Conservation (phyloP, 1,140 invertebrate genomes). For the Ericerus pela region DNA sequence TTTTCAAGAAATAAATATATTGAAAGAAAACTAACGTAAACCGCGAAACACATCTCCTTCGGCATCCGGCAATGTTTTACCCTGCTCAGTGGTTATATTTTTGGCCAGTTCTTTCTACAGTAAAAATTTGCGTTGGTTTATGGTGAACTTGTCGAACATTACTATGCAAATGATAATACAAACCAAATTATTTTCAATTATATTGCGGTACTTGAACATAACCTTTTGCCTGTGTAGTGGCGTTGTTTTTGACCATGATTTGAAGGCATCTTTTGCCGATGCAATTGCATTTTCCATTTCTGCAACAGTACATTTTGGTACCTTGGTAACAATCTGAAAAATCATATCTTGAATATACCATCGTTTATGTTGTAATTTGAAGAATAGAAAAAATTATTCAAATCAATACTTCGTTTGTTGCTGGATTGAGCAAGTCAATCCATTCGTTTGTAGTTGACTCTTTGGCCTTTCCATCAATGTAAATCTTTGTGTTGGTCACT, state of each 20-base stretch:
- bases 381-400: background rate
- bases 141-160: no score
- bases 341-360: no score
- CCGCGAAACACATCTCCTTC: slow-evolving; percentile 96
- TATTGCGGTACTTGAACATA: slow-evolving; percentile 80
- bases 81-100: slow-evolving; percentile 91
- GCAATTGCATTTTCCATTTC: slow-evolving; percentile 88
- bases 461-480: slow-evolving; percentile 87
- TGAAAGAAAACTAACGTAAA: slow-evolving; percentile 63
- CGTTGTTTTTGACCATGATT: slow-evolving; percentile 81
- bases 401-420: slow-evolving; percentile 67
- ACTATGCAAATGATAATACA: no score
- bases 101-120: slow-evolving; percentile 63
- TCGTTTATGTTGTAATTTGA: no score
- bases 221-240: slow-evolving; percentile 85
- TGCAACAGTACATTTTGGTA: slow-evolving; percentile 77
- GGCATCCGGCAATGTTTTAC: slow-evolving; percentile 92
- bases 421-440: slow-evolving; percentile 89
- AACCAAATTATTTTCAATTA: slow-evolving; percentile 63
- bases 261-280: slow-evolving; percentile 67
- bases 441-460: slow-evolving; percentile 85
- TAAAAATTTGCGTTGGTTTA: no score
- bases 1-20: background rate
- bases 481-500: slow-evolving; percentile 29
- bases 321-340: slow-evolving; percentile 49